These are phyloP conservation scores for Saimiri boliviensis DNA, from an alignment of 2,113 vertebrate genomes.

Conservation along the genomic window DNA sequence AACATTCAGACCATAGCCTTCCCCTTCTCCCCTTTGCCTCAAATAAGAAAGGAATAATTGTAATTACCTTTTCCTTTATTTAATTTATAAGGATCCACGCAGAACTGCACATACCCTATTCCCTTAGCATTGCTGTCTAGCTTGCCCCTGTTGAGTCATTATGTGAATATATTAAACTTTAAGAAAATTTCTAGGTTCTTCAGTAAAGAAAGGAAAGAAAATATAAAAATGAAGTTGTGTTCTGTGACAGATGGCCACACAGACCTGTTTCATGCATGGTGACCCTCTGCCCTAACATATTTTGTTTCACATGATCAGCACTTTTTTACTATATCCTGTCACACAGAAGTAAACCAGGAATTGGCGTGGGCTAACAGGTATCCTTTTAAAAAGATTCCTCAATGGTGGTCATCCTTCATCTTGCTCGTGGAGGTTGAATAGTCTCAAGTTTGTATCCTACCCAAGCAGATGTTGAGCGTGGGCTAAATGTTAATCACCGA, in stretches of 20 bases:
- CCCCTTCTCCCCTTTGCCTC: not conserved
- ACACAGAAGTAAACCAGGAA: not conserved
- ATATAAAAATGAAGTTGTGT: not conserved
- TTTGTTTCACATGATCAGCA: not conserved
- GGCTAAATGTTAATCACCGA: not conserved
- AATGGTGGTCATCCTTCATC: not conserved
- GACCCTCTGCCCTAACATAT: not conserved
- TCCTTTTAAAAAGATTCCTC: not conserved
- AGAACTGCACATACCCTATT: not conserved
- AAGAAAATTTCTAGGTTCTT: not conserved
- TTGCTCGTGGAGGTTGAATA: not conserved
- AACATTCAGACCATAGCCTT: not conserved
- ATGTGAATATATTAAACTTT: constrained; percentile 16
- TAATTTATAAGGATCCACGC: not conserved
- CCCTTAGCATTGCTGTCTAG: not conserved
- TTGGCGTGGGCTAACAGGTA: not conserved
- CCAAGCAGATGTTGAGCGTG: not conserved
- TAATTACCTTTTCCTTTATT: not conserved
- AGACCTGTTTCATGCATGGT: not conserved
- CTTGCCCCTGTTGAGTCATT: not conserved
- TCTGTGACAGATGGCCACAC: not conserved
- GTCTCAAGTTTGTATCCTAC: not conserved
- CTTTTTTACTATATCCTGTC: not conserved
- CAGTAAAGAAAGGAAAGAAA: not conserved
- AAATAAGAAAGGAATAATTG: not conserved